phyloP scores from a whole-genome alignment of 1,140 invertebrate species.

The Drosophila ficusphila region DNA sequence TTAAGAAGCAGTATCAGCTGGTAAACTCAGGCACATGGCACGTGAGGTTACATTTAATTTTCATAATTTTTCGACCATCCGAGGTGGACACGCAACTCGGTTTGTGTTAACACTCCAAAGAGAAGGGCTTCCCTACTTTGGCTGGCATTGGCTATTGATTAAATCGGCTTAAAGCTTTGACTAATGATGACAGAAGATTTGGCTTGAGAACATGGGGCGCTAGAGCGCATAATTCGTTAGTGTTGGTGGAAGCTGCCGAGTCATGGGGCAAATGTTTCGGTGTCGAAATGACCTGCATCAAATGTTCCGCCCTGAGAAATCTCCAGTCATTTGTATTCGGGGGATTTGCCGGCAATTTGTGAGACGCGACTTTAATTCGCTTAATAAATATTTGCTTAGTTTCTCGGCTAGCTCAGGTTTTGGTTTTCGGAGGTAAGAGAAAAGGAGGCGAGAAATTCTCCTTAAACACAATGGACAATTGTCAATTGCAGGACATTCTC shows the following conservation, averaged over 20 bases:
- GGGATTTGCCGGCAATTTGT: conserved; percentile 64
- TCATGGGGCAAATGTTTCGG: conserved; percentile 39
- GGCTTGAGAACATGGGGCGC: conserved; percentile 49
- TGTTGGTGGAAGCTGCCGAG: conserved; percentile 46
- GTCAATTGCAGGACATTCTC: conserved; percentile 72
- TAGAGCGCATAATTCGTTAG: conserved; percentile 73
- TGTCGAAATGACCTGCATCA: conserved; percentile 49
- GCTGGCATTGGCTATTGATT: conserved; percentile 39
- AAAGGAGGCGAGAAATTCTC: background rate
- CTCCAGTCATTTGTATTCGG: conserved; percentile 70
- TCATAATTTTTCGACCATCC: conserved; percentile 35
- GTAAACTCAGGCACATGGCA: conserved; percentile 61
- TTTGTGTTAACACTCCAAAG: conserved; percentile 48
- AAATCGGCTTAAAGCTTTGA: conserved; percentile 73
- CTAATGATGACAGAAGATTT: conserved; percentile 67
- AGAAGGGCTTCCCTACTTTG: conserved; percentile 2
- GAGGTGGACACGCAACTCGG: conserved; percentile 55
- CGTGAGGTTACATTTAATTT: conserved; percentile 75
- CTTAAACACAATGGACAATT: conserved; percentile 55
- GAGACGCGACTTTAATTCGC: conserved; percentile 74
- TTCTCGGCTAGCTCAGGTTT: conserved; percentile 31
- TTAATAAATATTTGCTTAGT: conserved; percentile 77
- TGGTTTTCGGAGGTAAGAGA: background rate
- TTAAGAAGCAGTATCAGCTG: conserved; percentile 55
- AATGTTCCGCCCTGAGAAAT: conserved; percentile 55